A percentile compares a stretch with the other conserved stretches of the same genome.
These are phyloP conservation scores for Acipenser transmontanus DNA, from an alignment of 2,797 vertebrate species.

Conservation along the genomic window DNA sequence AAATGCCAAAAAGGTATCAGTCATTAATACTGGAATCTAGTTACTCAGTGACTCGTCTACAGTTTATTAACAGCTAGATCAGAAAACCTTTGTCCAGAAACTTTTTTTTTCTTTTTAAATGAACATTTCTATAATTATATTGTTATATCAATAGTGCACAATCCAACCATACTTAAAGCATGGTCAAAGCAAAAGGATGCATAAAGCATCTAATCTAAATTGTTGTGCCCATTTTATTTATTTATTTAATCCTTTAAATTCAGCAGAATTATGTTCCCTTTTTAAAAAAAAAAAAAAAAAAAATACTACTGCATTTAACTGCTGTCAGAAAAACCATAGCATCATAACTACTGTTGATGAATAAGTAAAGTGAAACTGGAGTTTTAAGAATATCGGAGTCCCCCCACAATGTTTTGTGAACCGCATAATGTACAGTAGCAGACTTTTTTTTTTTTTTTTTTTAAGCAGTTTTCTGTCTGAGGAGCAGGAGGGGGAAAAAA, in stretches of 20 bases:
- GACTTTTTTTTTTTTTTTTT: conserved; percentile 21
- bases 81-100: conserved; percentile 58
- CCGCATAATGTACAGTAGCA: conserved; percentile 35
- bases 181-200: conserved; percentile 53
- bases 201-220: conserved; percentile 44
- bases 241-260: conserved; percentile 42
- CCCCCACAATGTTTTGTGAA: conserved; percentile 31
- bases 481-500: conserved; percentile 32
- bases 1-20: conserved; percentile 18
- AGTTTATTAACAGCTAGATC: conserved; percentile 59
- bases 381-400: conserved; percentile 14
- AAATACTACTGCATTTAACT: conserved; percentile 59
- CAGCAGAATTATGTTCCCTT: conserved; percentile 59
- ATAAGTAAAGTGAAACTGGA: conserved; percentile 23
- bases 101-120: conserved; percentile 33
- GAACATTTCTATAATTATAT: conserved; percentile 45
- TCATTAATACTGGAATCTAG: conserved; percentile 63
- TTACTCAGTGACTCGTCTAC: conserved; percentile 52
- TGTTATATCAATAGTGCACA: conserved; percentile 65
- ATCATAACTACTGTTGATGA: conserved; percentile 55
- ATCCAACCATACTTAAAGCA: conserved; percentile 60
- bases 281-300: conserved; percentile 24
- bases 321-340: conserved; percentile 56
- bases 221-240: conserved; percentile 22
- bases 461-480: conserved; percentile 41